These are phyloP conservation scores for Drosophila punjabiensis DNA, from an alignment of 1,140 invertebrate genomes.

Conservation along the genomic window DNA sequence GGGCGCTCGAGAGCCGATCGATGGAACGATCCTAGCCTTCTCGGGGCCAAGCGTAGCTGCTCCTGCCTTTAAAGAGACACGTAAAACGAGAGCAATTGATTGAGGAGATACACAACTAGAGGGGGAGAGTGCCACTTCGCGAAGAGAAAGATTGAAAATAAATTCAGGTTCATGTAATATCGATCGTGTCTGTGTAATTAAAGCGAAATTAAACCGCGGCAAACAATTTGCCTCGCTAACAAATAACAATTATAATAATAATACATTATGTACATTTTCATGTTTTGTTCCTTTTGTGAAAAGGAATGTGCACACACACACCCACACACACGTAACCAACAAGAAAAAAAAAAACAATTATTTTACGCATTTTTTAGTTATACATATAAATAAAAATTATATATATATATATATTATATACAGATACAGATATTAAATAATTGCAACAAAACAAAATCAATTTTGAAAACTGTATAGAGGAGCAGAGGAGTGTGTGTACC, in stretches of 20 bases:
- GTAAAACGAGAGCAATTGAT: constrained; percentile 46
- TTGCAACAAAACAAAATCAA: constrained; percentile 40
- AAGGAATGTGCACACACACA: constrained; percentile 59
- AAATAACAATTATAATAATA: constrained; percentile 19
- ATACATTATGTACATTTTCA: constrained; percentile 58
- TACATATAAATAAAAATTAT: constrained; percentile 60
- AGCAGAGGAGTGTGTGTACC: constrained; percentile 44
- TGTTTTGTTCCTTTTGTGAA: constrained; percentile 80
- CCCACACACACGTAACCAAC: constrained; percentile 40
- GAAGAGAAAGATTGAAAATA: constrained; percentile 43
- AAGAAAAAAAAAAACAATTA: constrained; percentile 60
- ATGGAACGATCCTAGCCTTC: constrained; percentile 33
- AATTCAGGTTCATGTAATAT: constrained; percentile 77
- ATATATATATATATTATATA: constrained; percentile 55
- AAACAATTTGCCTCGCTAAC: constrained; percentile 45
- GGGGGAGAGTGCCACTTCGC: constrained; percentile 34
- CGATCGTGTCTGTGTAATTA: constrained; percentile 56
- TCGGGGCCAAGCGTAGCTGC: constrained; percentile 31
- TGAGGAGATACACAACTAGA: constrained; percentile 39
- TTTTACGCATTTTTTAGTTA: constrained; percentile 82
- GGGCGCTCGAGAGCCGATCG: constrained; percentile 36
- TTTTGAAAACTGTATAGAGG: constrained; percentile 71
- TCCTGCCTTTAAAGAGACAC: constrained; percentile 61
- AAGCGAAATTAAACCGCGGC: constrained; percentile 43
- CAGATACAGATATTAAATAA: constrained; percentile 69